Conservation (phyloP, 2,113 vertebrate genomes). For the Pipa parva region DNA sequence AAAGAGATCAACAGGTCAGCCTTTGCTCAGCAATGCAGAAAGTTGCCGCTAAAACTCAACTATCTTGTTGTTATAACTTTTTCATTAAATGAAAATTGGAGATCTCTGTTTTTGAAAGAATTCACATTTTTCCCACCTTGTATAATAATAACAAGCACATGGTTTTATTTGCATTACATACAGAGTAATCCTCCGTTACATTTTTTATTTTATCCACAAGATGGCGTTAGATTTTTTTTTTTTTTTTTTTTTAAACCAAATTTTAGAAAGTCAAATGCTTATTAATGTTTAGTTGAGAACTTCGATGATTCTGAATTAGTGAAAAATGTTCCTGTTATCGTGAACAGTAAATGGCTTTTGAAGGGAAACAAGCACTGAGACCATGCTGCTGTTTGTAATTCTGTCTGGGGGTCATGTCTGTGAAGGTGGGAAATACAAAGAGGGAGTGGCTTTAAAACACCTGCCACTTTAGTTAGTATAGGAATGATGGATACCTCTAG, state of each 20-base stretch:
- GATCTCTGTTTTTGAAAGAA: background rate
- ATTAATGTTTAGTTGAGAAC: background rate
- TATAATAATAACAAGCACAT: background rate
- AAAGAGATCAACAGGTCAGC: slow-evolving; percentile 37
- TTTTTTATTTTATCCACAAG: slow-evolving; percentile 30
- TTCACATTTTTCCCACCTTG: background rate
- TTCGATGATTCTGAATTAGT: too few relatives aligned
- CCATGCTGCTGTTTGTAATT: background rate
- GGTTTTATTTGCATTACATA: background rate
- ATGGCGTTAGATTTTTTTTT: slow-evolving; percentile 31
- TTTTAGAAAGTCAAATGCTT: background rate
- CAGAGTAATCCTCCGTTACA: background rate
- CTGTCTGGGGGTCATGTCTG: background rate
- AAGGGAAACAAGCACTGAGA: background rate
- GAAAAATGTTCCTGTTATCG: too few relatives aligned
- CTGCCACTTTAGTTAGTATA: slow-evolving; percentile 4
- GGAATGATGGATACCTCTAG: slow-evolving; percentile 9
- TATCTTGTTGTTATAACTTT: slow-evolving; percentile 21
- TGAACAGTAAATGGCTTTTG: too few relatives aligned
- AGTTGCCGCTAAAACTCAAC: slow-evolving; percentile 13
- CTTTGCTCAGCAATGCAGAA: slow-evolving; percentile 34
- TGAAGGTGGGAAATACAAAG: background rate
- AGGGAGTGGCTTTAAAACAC: background rate
- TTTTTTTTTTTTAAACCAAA: background rate
- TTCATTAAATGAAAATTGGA: slow-evolving; percentile 13